A percentile compares a stretch with the other conserved stretches of the same genome.
phyloP scores from a whole-genome alignment of 1,140 invertebrate species.

The Lethocerus indicus region DNA sequence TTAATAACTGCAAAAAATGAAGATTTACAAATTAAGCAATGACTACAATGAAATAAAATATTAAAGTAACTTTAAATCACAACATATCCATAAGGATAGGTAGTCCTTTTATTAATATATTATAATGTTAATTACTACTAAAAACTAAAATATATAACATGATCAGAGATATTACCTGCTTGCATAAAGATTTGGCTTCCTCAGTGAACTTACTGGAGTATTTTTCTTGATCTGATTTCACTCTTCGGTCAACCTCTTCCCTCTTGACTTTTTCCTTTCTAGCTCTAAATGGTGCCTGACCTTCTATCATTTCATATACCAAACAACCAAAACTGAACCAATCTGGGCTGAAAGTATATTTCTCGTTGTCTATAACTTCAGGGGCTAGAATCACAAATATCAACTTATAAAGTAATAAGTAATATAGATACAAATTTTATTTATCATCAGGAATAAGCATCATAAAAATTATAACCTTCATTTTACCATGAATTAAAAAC shows the following conservation, averaged over 20 bases:
- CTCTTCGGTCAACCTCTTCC: conserved; percentile 91
- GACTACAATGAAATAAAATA: neutral
- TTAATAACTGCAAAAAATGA: conserved; percentile 18
- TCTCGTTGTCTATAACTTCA: conserved; percentile 97
- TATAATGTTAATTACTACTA: neutral
- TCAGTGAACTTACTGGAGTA: conserved; percentile 94
- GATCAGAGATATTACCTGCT: conserved; percentile 29
- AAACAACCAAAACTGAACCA: conserved; percentile 99
- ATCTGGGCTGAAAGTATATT: conserved; percentile 95
- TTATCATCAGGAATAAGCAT: neutral
- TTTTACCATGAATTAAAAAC: too few species aligned
- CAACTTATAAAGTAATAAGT: conserved; percentile 14
- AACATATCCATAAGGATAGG: neutral
- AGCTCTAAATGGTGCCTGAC: conserved; percentile 85
- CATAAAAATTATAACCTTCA: neutral
- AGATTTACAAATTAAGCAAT: neutral
- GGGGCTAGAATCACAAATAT: conserved; percentile 43
- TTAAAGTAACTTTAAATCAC: neutral
- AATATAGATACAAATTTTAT: too few species aligned
- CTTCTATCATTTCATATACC: conserved; percentile 98
- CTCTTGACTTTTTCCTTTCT: conserved; percentile 79
- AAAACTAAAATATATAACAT: conserved; percentile 3
- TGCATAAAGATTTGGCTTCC: conserved; percentile 81
- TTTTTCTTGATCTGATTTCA: conserved; percentile 89
- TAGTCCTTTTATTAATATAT: conserved; percentile 1